Conservation (phyloP, 2,888 invertebrate species). For the Acanthopleura granulata region DNA sequence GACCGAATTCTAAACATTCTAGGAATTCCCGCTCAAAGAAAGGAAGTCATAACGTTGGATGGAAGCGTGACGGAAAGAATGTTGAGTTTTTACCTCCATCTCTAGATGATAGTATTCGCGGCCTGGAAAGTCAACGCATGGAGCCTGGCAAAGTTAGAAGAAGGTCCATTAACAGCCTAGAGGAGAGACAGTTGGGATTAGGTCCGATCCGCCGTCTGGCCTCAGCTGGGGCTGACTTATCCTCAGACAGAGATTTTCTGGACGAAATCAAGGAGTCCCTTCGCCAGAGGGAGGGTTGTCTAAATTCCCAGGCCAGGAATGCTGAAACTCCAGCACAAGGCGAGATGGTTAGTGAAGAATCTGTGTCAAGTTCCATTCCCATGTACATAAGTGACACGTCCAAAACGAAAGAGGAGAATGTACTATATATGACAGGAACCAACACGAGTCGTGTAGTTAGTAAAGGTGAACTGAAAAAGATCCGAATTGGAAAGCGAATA, state of each 20-base stretch:
- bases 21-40: not conserved
- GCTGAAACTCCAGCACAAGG: not conserved
- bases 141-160: not conserved
- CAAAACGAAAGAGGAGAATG: not conserved
- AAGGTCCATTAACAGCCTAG: not conserved
- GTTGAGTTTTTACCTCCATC: not conserved
- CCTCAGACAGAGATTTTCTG: not conserved
- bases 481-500: not conserved
- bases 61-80: not conserved
- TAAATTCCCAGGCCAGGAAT: not conserved
- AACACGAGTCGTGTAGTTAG: not conserved
- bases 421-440: not conserved
- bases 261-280: not conserved
- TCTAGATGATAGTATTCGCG: not conserved
- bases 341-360: not conserved
- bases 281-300: not conserved
- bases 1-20: not conserved
- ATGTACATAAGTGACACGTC: not conserved
- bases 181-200: not conserved
- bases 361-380: not conserved
- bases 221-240: not conserved
- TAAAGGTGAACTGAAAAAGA: constrained; percentile 6
- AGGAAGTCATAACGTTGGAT: too few species aligned
- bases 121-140: not conserved
- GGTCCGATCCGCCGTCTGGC: not conserved